Base-by-base conservation (phyloP, 2,113 vertebrate species). In the Nycticorax nycticorax region DNA sequence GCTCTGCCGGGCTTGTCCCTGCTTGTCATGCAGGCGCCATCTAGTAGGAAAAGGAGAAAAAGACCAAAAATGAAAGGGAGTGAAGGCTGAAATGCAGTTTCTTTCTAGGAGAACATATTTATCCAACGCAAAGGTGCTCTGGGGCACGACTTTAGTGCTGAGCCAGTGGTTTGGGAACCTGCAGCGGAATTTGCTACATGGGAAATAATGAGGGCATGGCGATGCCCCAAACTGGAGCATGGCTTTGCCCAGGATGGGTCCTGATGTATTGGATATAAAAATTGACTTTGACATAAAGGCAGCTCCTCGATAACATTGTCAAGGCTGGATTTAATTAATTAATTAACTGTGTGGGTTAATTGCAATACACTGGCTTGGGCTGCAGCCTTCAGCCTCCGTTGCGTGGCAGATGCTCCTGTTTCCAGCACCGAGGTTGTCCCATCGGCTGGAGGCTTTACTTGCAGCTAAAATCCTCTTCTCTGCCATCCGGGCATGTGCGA, bases 11-110 rank as follows among this genome's bases (percentile, higher is more conserved):
- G 30, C 43, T 83, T 4, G 1, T 73, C 63, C 43, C 73, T 1
- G 37, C 87, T 89, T 82, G 92, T 91, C 55, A 1, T 64, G 76
- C 91, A 92, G 68, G 95, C 93, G 95, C 96, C 93, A 96, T 59
- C 96, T 97, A 94, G 96, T 72, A 95, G 96, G 89, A n/a, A 64
- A 95, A 96, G 24, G 62, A 89, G 92, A 89, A 93, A 93, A 95
- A 72, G 73, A 68, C 66, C 23, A 3, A 57, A 86, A 81, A 18
- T 14, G 10, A 32, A 32, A 33, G 8, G 8, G 20, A 6, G 39
- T 41, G 47, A 10, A 77, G 48, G 68, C 23, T 20, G 63, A 73
- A 86, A 83, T 14, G 37, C 23, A 4, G 23, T 62, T 76, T 86
- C 18, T 60, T 69, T 48, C 71, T 2, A 6, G n/a, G 19, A 30